Conservation (phyloP, 2,888 invertebrate genomes). For the Nephrotoma guestfalica region DNA sequence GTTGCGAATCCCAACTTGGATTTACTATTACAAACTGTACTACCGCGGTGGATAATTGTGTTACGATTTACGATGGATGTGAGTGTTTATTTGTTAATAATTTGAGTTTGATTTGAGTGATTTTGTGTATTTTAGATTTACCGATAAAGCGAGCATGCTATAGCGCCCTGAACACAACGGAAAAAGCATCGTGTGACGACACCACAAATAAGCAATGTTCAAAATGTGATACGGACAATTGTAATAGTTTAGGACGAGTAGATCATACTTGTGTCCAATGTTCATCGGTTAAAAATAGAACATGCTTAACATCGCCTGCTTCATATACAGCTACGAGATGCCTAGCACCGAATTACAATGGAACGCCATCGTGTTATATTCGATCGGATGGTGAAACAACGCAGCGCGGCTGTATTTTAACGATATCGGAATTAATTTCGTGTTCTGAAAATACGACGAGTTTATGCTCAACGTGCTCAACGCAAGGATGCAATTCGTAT, state of each 20-base stretch:
- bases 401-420: background rate
- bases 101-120: background rate
- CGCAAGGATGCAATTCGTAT: background rate
- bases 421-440: background rate
- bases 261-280: background rate
- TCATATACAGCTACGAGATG: background rate
- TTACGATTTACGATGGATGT: background rate
- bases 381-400: background rate
- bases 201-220: background rate
- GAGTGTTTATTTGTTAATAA: background rate
- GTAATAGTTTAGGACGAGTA: background rate
- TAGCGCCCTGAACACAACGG: background rate
- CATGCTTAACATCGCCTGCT: background rate
- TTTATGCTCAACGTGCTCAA: background rate
- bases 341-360: background rate
- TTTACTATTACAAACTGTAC: too few species aligned
- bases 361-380: background rate
- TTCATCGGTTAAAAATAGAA: background rate
- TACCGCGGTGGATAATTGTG: background rate
- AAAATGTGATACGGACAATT: background rate
- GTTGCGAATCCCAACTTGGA: too few species aligned
- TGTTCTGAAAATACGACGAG: background rate
- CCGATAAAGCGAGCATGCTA: background rate
- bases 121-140: background rate
- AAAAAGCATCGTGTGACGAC: background rate